Conservation (phyloP, 2,797 vertebrate genomes). For the Paguma larvata region DNA sequence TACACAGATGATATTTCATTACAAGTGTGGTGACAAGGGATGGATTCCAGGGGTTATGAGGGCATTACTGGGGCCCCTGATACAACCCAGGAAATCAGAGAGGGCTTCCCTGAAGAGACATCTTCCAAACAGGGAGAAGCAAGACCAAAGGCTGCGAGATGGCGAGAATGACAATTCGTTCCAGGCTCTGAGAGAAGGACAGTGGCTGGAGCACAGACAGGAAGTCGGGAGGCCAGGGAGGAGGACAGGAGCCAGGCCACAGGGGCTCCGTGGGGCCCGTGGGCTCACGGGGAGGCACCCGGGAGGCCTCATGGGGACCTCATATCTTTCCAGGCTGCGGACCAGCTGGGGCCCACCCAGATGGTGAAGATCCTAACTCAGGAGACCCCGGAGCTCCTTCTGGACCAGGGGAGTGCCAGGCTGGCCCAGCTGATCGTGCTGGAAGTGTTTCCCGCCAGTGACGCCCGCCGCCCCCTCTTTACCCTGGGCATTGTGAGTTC, state of each 20-base stretch:
- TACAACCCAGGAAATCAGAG: not conserved
- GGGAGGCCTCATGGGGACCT: not conserved
- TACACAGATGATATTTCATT: not conserved
- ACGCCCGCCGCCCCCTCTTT: conserved; percentile 67
- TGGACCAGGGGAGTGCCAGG: not conserved
- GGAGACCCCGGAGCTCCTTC: conserved; percentile 29
- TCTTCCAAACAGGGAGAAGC: not conserved
- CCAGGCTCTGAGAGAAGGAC: not conserved
- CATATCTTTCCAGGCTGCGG: conserved; percentile 69
- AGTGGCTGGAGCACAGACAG: not conserved
- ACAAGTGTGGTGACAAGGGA: not conserved
- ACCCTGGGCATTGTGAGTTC: conserved; percentile 83
- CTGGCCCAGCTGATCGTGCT: conserved; percentile 68
- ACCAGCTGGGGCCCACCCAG: conserved; percentile 60
- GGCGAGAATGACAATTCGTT: not conserved
- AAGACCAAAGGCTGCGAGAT: not conserved
- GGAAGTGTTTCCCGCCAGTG: conserved; percentile 62
- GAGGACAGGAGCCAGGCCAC: not conserved
- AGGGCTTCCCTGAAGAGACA: not conserved
- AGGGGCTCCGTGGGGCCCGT: not conserved
- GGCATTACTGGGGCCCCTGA: not conserved
- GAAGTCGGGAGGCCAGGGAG: not conserved
- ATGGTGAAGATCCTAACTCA: conserved; percentile 64
- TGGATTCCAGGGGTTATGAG: not conserved
- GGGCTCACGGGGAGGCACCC: not conserved